Base-by-base conservation (phyloP, 2,113 vertebrate species). In the Synodontis membranacea region DNA sequence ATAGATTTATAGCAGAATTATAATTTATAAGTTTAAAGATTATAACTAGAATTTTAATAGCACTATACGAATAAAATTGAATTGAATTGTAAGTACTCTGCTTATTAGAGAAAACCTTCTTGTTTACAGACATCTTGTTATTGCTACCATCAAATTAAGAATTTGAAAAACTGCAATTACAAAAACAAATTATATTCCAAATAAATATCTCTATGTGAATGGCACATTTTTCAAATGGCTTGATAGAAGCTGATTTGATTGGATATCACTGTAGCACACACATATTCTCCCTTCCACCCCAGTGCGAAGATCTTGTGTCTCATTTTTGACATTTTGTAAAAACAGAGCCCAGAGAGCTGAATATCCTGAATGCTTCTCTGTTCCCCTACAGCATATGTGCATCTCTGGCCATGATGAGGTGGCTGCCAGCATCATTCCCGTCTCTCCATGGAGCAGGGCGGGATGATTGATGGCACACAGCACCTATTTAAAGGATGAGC, bases 391-490 rank as follows among this genome's bases (percentile, higher is more conserved):
- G 4, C 11, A 74, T 82, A 11, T 58, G 66, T 28, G 31, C 31
- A 56, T 75, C 37, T 85, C 31, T 85, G 68, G 34, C 46, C 75
- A 50, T 52, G 46, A 42, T 68, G 48, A 82, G 80, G n/a, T 28
- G 66, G 21, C 52, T 46, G 56, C 44, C 84, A 62, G 62, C 39
- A n/a, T 66, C 48, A 23, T 3, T 84, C 82, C 79, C 6, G 14
- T 25, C 68, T 50, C 72, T 68, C 31, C 75, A 85, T 68, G 75
- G 86, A 70, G 87, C 87, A 86, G 81, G 80, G 83, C 76, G 48
- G 74, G 83, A 62, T 92, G 92, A 94, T 88, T 90, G 91, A 93
- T 92, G 82, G 88, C 84, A 48, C 72, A 31, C 85, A 89, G 82
- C 85, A 88, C 83, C 86, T 89, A 87, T 88, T 89, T 90, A 86